phyloP scores from a whole-genome alignment of 2,888 invertebrate genomes.

The Cephalotes varians region DNA sequence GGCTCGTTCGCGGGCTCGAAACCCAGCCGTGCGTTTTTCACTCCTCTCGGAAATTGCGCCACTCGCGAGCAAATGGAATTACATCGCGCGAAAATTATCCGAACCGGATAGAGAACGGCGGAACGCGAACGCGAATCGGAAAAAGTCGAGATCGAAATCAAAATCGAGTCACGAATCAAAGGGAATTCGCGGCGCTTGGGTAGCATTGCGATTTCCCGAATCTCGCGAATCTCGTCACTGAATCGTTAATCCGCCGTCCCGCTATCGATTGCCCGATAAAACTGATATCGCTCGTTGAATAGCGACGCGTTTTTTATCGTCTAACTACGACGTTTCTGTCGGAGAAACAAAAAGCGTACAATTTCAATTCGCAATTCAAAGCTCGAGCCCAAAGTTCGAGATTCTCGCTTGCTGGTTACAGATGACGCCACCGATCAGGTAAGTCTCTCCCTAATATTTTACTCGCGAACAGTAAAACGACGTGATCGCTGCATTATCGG shows the following conservation, averaged over 20 bases:
- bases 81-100: neutral
- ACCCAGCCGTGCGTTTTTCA: neutral
- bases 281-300: neutral
- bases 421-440: conserved; percentile 16
- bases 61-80: neutral
- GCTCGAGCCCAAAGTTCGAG: neutral
- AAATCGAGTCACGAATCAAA: neutral
- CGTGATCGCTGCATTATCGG: neutral
- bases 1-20: neutral
- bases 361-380: neutral
- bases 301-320: neutral
- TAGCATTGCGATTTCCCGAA: neutral
- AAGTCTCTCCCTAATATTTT: neutral
- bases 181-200: too few relatives aligned
- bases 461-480: neutral
- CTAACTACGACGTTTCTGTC: neutral
- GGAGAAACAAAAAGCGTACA: neutral
- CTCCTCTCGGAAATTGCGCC: neutral
- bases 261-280: neutral
- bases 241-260: neutral
- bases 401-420: neutral
- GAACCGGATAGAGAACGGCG: neutral
- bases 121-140: neutral
- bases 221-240: neutral
- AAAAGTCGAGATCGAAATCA: neutral